Base-by-base conservation (phyloP, 2,888 invertebrate genomes). In the Drosophila diplacantha region DNA sequence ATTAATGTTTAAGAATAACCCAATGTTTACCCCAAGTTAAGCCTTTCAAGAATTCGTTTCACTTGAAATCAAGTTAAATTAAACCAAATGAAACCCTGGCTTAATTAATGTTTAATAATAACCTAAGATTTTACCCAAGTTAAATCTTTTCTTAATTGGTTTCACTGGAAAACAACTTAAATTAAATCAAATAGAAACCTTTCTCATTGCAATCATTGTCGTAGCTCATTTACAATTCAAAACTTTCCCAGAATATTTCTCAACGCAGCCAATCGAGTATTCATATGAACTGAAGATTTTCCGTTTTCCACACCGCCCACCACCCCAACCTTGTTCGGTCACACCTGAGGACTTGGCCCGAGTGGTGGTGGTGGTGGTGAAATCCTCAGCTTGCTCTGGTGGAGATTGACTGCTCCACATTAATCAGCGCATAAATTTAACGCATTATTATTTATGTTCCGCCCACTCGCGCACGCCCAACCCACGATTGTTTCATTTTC, bases 361-460 rank as follows among this genome's bases (percentile, higher is more conserved):
- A 14, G 26, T 32, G 22, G 0, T 18, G 29, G 26, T 26, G 26
- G 26, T 50, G 49, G 39, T 37, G 37, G 37, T 39, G 41, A 44
- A 61, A 54, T 54, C 43, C 54, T 16, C 4, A 11, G 11, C 38
- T 38, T 7, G 31, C 34, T 6, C 61, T 60, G 57, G 37, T 58
- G 70, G 69, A 76, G 80, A 81, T 81, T 81, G 80, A 81, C 80
- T 81, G 81, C 79, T 68, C 64, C 55, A 58, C 80, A 81, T 81
- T 81, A 81, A 81, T 81, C 80, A 81, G 57, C 73, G 73, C 81
- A 78, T 82, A 82, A 81, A 82, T 81, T 78, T 74, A 79, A 82
- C 83, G 80, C 83, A 81, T 82, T 81, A 82, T 81, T 81, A 82
- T 81, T 82, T 81, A 82, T 81, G 83, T 76, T 66, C 66, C 69